These are phyloP conservation scores for Hipposideros armiger DNA, from an alignment of 2,113 vertebrate species.

Conservation along the genomic window DNA sequence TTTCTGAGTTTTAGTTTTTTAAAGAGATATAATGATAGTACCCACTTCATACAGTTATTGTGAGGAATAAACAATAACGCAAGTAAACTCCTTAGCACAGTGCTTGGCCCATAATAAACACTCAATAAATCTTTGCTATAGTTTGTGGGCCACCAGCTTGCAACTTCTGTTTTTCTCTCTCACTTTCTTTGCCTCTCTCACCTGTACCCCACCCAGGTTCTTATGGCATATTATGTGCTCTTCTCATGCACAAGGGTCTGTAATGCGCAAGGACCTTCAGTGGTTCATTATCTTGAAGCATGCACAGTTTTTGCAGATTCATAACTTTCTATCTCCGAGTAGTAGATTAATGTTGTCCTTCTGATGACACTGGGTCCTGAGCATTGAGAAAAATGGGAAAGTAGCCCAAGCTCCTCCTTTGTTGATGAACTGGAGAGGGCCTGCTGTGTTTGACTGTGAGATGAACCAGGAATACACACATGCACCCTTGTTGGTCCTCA, in stretches of 20 bases:
- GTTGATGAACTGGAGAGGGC: neutral
- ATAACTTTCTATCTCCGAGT: neutral
- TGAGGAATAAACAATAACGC: slow-evolving; percentile 2
- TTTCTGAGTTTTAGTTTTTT: neutral
- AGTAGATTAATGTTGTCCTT: neutral
- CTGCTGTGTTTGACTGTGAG: neutral
- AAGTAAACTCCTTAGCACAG: neutral
- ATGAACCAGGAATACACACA: neutral
- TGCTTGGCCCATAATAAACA: neutral
- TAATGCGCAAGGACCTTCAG: neutral
- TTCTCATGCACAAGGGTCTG: neutral
- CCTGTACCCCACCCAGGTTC: neutral
- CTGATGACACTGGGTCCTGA: neutral
- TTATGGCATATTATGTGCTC: neutral
- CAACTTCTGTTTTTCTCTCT: neutral
- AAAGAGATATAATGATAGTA: neutral
- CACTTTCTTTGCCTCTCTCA: neutral
- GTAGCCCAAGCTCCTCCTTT: neutral
- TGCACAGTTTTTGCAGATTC: neutral
- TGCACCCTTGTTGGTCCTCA: neutral
- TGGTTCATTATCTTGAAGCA: neutral
- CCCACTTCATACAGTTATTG: neutral
- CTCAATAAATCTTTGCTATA: neutral
- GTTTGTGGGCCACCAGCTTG: neutral
- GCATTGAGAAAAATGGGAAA: neutral